phyloP scores from a whole-genome alignment of 2,888 invertebrate species.

The Eristalinus aeneus region DNA sequence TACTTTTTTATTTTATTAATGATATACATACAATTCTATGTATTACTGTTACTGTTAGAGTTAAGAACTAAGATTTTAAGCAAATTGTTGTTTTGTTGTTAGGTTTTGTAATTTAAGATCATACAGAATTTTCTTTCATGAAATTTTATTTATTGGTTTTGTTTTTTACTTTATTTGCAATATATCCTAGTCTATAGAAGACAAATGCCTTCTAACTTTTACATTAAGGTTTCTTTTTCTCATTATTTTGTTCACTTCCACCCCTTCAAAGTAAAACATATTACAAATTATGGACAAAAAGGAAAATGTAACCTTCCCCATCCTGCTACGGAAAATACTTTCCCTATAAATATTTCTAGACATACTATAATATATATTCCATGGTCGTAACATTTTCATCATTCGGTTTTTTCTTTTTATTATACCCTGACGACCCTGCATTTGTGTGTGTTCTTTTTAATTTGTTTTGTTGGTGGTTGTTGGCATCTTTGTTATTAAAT shows the following conservation, averaged over 20 bases:
- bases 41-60: conserved; percentile 63
- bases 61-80: conserved; percentile 65
- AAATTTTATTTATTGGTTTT: conserved; percentile 24
- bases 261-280: conserved; percentile 31
- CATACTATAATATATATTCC: conserved; percentile 34
- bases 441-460: conserved; percentile 33
- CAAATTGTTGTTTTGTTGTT: conserved; percentile 32
- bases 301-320: conserved; percentile 14
- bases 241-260: conserved; percentile 42
- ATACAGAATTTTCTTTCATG: conserved; percentile 40
- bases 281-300: conserved; percentile 31
- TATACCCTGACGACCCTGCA: conserved; percentile 27
- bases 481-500: conserved; percentile 61
- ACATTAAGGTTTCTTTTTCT: conserved; percentile 15
- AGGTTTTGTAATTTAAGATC: conserved; percentile 48
- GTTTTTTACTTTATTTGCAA: conserved; percentile 29
- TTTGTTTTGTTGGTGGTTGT: conserved; percentile 70
- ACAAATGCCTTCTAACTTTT: conserved; percentile 21
- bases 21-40: conserved; percentile 73
- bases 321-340: conserved; percentile 49
- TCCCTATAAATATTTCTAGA: conserved; percentile 59
- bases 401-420: neutral
- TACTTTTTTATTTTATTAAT: conserved; percentile 60
- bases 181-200: conserved; percentile 31
- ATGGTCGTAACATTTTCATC: neutral